A percentile compares a stretch with the other conserved stretches of the same genome.
These are phyloP conservation scores for Neoseiulus cucumeris DNA, from an alignment of 1,140 invertebrate species.

Conservation along the genomic window DNA sequence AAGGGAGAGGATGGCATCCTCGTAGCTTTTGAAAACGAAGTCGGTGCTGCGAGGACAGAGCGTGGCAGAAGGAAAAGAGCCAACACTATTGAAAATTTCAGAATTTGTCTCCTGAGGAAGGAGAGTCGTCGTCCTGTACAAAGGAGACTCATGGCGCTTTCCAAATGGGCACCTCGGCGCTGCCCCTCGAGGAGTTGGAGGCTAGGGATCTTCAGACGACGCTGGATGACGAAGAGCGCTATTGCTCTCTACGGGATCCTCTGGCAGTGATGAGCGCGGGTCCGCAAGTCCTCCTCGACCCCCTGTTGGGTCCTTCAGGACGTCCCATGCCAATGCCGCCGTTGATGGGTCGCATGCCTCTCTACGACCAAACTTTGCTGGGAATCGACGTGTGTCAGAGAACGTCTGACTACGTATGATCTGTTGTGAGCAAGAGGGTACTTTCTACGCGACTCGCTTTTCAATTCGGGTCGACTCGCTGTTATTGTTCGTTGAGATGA, in stretches of 20 bases:
- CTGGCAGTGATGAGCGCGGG: neutral
- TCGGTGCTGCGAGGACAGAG: neutral
- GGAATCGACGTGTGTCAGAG: too few relatives aligned
- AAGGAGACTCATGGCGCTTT: neutral
- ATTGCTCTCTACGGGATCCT: neutral
- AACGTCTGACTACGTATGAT: too few relatives aligned
- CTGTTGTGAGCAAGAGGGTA: too few relatives aligned
- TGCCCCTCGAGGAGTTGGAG: neutral
- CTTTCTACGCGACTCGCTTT: too few relatives aligned
- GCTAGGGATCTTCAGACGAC: neutral
- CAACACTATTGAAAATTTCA: neutral
- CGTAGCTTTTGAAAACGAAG: neutral
- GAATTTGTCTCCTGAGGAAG: neutral
- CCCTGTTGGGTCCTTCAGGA: too few relatives aligned
- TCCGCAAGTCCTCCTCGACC: too few relatives aligned
- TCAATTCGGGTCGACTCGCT: too few relatives aligned
- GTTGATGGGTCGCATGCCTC: too few relatives aligned
- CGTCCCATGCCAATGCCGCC: too few relatives aligned
- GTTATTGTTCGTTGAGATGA: too few relatives aligned
- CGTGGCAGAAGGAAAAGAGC: neutral
- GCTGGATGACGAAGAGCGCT: neutral
- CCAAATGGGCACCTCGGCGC: neutral
- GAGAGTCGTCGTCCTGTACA: neutral
- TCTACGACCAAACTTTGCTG: too few relatives aligned
- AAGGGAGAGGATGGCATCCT: neutral